Percentiles rank a stretch among this genome's conserved stretches.
Conservation (phyloP, 2,797 vertebrate genomes). For the Xerus rutilus region DNA sequence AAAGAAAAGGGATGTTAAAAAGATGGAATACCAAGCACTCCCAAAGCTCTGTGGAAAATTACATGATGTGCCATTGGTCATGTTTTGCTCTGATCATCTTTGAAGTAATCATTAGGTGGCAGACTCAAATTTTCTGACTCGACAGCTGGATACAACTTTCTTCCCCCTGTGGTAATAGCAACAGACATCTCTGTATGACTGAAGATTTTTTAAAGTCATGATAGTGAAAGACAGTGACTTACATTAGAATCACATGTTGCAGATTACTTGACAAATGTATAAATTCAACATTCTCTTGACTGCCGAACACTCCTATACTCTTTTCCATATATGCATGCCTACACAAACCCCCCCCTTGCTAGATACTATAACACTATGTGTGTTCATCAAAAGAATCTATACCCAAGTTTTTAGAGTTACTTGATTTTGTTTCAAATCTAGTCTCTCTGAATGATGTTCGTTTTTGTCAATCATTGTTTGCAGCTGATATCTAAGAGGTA, state of each 20-base stretch:
- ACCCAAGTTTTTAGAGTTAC: neutral
- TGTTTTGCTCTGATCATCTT: neutral
- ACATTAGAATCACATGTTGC: neutral
- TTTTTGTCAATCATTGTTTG: neutral
- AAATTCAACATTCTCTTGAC: neutral
- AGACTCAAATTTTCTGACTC: neutral
- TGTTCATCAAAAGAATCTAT: neutral
- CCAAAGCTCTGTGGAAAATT: neutral
- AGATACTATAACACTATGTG: neutral
- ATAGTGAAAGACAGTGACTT: neutral
- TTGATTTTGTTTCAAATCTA: neutral
- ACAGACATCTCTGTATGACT: neutral
- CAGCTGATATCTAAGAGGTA: neutral
- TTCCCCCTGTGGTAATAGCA: neutral
- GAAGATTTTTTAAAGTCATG: neutral
- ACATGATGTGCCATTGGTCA: neutral
- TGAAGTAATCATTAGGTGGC: neutral
- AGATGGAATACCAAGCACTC: neutral
- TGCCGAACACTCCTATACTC: neutral
- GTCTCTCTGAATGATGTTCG: rapidly evolving
- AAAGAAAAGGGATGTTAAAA: neutral
- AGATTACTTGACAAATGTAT: neutral
- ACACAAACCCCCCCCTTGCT: neutral
- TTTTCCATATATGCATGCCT: neutral
- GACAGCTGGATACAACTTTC: neutral